Evolutionary conservation across 2,797 vertebrate species (phyloP).

Genomic region (Balearica regulorum): DNA sequence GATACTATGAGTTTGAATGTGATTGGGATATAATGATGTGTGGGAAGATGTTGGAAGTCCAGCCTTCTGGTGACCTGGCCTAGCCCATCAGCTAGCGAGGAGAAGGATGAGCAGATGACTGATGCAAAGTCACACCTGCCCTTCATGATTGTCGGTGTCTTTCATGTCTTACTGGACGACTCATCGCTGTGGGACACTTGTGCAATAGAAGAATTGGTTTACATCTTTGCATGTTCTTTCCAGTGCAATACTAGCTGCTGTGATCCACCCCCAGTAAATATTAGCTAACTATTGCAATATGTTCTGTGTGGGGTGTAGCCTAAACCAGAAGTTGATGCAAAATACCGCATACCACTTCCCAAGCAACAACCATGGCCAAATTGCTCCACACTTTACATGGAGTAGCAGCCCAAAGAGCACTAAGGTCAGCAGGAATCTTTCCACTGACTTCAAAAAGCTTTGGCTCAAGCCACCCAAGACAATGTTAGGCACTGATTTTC

Average conservation of each 20-base stretch:
- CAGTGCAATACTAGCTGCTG: neutral
- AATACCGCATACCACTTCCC: neutral
- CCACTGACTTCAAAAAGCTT: neutral
- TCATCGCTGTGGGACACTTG: neutral
- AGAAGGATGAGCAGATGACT: neutral
- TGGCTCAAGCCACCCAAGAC: neutral
- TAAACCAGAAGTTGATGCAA: constrained; percentile 5
- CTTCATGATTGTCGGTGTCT: neutral
- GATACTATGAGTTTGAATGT: neutral
- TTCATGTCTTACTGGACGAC: neutral
- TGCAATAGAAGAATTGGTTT: neutral
- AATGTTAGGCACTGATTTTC: neutral
- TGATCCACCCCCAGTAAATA: constrained; percentile 6
- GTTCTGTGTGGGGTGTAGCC: neutral
- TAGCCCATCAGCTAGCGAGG: neutral
- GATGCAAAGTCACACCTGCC: neutral
- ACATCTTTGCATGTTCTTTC: neutral
- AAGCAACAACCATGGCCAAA: neutral
- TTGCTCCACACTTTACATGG: neutral
- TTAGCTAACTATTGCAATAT: constrained; percentile 18
- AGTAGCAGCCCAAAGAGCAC: neutral
- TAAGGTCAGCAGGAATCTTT: neutral
- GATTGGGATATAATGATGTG: neutral
- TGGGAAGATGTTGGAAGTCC: neutral
- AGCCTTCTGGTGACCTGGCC: neutral